A percentile compares a stretch with the other conserved stretches of the same genome.
These are phyloP conservation scores for Aromia moschata DNA, from an alignment of 2,888 invertebrate species.

Conservation along the genomic window DNA sequence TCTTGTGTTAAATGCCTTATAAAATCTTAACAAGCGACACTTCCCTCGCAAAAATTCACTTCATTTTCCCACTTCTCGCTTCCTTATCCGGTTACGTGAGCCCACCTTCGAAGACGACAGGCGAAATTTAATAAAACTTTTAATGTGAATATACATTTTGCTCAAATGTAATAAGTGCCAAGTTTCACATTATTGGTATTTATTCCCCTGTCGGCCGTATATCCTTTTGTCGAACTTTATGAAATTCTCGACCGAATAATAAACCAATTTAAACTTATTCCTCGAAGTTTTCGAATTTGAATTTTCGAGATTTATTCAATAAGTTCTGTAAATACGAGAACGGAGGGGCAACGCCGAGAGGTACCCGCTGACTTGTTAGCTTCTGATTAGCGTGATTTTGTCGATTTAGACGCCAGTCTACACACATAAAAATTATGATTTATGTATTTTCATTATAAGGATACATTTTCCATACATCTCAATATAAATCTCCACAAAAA, in stretches of 20 bases:
- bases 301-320: conserved; percentile 13
- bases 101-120: conserved; percentile 3
- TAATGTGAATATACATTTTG: conserved; percentile 39
- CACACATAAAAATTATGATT: no score
- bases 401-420: neutral
- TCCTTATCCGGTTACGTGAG: conserved; percentile 5
- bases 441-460: no score
- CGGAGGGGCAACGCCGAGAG: neutral
- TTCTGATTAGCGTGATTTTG: neutral
- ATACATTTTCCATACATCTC: no score
- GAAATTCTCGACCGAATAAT: conserved; percentile 34
- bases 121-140: conserved; percentile 44
- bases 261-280: conserved; percentile 37
- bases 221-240: conserved; percentile 34
- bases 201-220: conserved; percentile 33
- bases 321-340: neutral
- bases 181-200: conserved; percentile 44
- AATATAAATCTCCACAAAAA: no score
- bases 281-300: conserved; percentile 12
- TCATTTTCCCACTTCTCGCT: conserved; percentile 11
- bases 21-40: conserved; percentile 7
- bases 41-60: conserved; percentile 16
- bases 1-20: neutral
- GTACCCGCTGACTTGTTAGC: neutral
- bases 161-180: conserved; percentile 44